Evolutionary conservation across 2,888 invertebrate genomes (phyloP).

Genomic region (Piscicola geometra): DNA sequence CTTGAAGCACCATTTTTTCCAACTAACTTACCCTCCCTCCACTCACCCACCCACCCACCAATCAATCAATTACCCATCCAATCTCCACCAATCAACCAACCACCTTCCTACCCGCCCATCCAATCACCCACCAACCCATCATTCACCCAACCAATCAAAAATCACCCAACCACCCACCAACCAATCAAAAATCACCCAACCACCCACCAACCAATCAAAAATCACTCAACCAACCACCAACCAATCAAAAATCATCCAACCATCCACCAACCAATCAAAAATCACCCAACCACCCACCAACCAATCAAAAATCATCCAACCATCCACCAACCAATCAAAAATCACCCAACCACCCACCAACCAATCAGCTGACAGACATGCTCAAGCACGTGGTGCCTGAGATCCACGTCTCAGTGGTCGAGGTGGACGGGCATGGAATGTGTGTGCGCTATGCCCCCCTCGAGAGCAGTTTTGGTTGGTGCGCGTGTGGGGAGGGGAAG

Average conservation of each 20-base stretch:
- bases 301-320: too few species aligned
- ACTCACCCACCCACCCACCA: neutral
- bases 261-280: slow-evolving; percentile 44
- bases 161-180: neutral
- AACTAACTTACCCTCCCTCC: too few species aligned
- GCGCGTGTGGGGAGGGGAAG: neutral
- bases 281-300: neutral
- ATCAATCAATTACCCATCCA: neutral
- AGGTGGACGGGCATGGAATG: slow-evolving; percentile 75
- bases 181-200: too few species aligned
- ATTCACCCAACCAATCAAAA: too few species aligned
- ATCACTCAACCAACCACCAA: too few species aligned
- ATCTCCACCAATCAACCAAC: too few species aligned
- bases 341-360: neutral
- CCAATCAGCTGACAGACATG: slow-evolving; percentile 73
- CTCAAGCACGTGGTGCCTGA: slow-evolving; percentile 76
- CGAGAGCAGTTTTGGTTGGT: slow-evolving; percentile 60
- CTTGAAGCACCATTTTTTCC: too few species aligned
- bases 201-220: slow-evolving; percentile 44
- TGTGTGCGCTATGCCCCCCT: slow-evolving; percentile 80
- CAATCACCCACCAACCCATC: too few species aligned
- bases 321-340: slow-evolving; percentile 43
- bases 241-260: too few species aligned
- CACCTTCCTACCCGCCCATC: too few species aligned
- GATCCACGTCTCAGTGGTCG: slow-evolving; percentile 78